Conservation (phyloP, 1,140 invertebrate species). For the Brachionus sp. region DNA sequence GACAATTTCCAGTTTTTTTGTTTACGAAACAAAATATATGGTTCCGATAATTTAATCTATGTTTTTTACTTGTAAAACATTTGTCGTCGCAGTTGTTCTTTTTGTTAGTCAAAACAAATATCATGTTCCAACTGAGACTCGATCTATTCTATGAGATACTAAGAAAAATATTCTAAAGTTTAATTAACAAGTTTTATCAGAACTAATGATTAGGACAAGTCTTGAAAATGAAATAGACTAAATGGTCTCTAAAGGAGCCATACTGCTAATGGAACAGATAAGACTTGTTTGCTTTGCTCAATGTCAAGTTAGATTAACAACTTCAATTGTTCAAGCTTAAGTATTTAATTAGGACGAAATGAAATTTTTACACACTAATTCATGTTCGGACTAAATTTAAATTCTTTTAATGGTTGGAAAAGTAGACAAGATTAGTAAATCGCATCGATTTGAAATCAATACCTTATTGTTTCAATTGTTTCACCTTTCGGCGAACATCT, state of each 20-base stretch:
- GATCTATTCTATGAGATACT: background rate
- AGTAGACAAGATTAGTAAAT: slow-evolving; percentile 22
- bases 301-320: slow-evolving; percentile 14
- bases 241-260: background rate
- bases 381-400: background rate
- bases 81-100: slow-evolving; percentile 35
- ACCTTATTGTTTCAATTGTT: slow-evolving; percentile 27
- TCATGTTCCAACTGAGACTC: slow-evolving; percentile 13
- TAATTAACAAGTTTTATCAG: slow-evolving; percentile 23
- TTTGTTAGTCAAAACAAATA: slow-evolving; percentile 33
- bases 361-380: background rate
- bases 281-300: background rate
- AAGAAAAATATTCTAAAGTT: background rate
- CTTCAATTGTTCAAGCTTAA: slow-evolving; percentile 2
- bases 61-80: background rate
- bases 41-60: slow-evolving; percentile 19
- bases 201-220: background rate
- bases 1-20: slow-evolving; percentile 31
- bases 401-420: slow-evolving; percentile 6
- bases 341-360: background rate
- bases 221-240: background rate
- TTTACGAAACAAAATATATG: slow-evolving; percentile 1
- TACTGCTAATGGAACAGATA: slow-evolving; percentile 9
- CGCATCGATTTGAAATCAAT: slow-evolving; percentile 28
- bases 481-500: background rate